These are phyloP conservation scores for Platypus cylindrus DNA, from an alignment of 2,888 invertebrate genomes.

Conservation along the genomic window DNA sequence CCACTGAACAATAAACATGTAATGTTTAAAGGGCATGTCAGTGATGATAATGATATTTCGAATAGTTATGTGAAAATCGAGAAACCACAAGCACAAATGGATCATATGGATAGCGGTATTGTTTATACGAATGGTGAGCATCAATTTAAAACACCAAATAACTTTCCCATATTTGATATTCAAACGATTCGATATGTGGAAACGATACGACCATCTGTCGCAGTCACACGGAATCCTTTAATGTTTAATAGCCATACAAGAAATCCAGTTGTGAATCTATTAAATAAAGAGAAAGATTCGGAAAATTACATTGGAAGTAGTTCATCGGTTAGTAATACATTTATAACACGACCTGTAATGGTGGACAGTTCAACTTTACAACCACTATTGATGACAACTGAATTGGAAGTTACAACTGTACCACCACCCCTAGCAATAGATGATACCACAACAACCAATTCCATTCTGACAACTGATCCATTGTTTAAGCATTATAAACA, in stretches of 20 bases:
- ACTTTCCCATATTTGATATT: conserved; percentile 21
- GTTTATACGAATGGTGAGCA: conserved; percentile 7
- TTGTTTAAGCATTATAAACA: conserved; percentile 50
- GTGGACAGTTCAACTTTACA: conserved; percentile 7
- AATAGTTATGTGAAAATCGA: conserved; percentile 36
- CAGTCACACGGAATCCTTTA: conserved; percentile 47
- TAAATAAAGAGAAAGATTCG: conserved; percentile 20
- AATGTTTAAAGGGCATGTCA: conserved; percentile 34
- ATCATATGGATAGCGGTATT: conserved; percentile 24
- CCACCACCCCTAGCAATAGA: conserved; percentile 35
- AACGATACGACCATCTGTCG: conserved; percentile 45
- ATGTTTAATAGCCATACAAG: conserved; percentile 23
- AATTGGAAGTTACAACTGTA: conserved; percentile 28
- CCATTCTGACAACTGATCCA: conserved; percentile 46
- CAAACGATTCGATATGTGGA: conserved; percentile 41
- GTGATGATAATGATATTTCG: conserved; percentile 31
- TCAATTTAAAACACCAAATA: conserved; percentile 8
- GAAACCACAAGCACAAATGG: conserved; percentile 35
- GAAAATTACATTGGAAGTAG: conserved; percentile 10
- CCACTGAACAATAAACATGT: conserved; percentile 21
- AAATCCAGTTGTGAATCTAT: conserved; percentile 17
- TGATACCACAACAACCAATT: conserved; percentile 39
- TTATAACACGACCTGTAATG: conserved; percentile 18
- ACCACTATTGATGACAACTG: conserved; percentile 14
- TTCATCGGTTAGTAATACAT: conserved; percentile 10